phyloP scores from a whole-genome alignment of 2,888 invertebrate species.

The Pyralis farinalis region DNA sequence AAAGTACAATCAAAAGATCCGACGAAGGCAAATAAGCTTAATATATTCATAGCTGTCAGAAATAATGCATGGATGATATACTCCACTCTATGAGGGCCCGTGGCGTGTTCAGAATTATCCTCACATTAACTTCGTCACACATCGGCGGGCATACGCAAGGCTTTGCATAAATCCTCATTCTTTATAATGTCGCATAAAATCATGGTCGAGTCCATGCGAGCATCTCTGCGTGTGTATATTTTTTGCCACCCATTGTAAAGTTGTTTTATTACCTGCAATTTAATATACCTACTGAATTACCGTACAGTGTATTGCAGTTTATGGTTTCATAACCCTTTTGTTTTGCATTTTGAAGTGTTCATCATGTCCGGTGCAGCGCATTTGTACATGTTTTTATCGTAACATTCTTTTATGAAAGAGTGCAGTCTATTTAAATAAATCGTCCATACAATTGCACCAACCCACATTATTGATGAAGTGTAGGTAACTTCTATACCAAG shows the following conservation, averaged over 20 bases:
- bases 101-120: constrained; percentile 1
- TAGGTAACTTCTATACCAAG: too few relatives aligned
- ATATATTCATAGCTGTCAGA: too few relatives aligned
- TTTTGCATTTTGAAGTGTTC: constrained; percentile 33
- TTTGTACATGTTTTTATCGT: not conserved
- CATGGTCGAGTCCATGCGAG: constrained; percentile 35
- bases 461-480: too few relatives aligned
- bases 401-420: too few relatives aligned
- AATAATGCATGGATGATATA: too few relatives aligned
- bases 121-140: constrained; percentile 7
- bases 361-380: constrained; percentile 15
- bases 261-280: constrained; percentile 66
- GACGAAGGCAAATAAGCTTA: too few relatives aligned
- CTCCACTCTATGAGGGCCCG: not conserved
- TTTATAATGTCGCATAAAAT: constrained; percentile 58
- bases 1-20: too few relatives aligned
- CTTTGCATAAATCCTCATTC: constrained; percentile 40
- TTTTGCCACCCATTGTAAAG: constrained; percentile 51
- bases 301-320: constrained; percentile 48
- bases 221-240: constrained; percentile 36
- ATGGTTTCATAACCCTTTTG: constrained; percentile 42
- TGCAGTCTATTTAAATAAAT: too few relatives aligned
- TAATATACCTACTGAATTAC: constrained; percentile 63
- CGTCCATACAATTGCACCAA: too few relatives aligned
- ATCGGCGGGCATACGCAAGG: constrained; percentile 12